Evolutionary conservation across 23 tunicate genomes (phyloP), one percentile per base, ranked within the genome.

Genomic region (Styela clava): DNA sequence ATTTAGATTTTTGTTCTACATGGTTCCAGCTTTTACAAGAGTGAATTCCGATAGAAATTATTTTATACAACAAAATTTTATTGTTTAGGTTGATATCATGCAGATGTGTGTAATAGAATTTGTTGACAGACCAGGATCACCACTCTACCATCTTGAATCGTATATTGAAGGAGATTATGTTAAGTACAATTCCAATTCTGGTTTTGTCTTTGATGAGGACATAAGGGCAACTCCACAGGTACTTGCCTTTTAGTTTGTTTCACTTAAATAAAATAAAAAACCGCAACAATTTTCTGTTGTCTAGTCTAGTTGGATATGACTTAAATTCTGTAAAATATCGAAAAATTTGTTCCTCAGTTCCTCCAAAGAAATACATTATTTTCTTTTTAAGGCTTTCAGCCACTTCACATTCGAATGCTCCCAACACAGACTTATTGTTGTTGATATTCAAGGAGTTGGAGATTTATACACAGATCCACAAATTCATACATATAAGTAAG

Each of bases 401-500:
- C 99, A 96, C 77, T 96, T 96, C 78, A 96, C 97, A 3, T 96
- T 96, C 69, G 99, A 91, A 64, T 88, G 93, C 51, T 96, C 99
- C 12, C 93, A 96, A 35, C 96, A 88, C 85, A 81, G 87, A 68
- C 73, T 91, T 79, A 95, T 95, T 74, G 89, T 95, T 30, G 95
- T 95, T 29, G 99, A 95, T 69, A 90, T 95, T 20, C 99, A 95
- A 79, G 99, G 99, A 7, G 99, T 95, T 26, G 92, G 92, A 20
- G 99, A 95, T 79, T 63, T 95, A 21, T 95, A 95, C 92, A 95
- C 99, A 20, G 99, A 95, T 68, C 99, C 99, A 24, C 99, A 95
- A 78, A 95, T 95, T 1, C 99, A 95, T 72, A 89, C 99, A 19
- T 86, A 86, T 86, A 95, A 95, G 98, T 93, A 73, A 33, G 86